These are phyloP conservation scores for Parascotia fuliginaria DNA, from an alignment of 2,888 invertebrate genomes.

Conservation along the genomic window DNA sequence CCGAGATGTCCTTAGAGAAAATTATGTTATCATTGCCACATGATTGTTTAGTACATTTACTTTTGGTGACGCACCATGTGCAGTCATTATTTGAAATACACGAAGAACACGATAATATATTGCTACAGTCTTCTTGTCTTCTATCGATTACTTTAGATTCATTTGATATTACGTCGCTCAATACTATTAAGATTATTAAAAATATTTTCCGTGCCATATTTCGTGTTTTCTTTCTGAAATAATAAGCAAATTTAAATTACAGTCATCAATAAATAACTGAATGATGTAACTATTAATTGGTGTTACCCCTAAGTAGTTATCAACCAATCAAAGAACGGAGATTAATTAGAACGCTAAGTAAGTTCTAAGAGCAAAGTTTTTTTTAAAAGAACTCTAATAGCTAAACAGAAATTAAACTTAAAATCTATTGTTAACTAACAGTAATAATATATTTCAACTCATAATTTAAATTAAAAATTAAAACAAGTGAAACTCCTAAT, in stretches of 20 bases:
- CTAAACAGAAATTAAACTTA: too few relatives aligned
- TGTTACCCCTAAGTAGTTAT: too few relatives aligned
- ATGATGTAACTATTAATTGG: too few relatives aligned
- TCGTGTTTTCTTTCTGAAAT: slow-evolving; percentile 18
- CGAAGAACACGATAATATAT: slow-evolving; percentile 57
- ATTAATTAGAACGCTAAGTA: too few relatives aligned
- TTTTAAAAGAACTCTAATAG: too few relatives aligned
- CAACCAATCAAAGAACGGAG: too few relatives aligned
- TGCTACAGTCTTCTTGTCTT: slow-evolving; percentile 44
- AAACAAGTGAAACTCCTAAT: too few relatives aligned
- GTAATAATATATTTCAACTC: too few relatives aligned
- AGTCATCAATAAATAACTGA: too few relatives aligned
- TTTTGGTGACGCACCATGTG: slow-evolving; percentile 74
- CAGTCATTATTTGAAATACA: slow-evolving; percentile 63
- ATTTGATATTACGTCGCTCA: slow-evolving; percentile 20
- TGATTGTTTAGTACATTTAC: slow-evolving; percentile 65
- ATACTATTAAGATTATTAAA: slow-evolving; percentile 28
- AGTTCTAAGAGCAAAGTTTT: too few relatives aligned
- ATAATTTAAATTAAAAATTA: too few relatives aligned
- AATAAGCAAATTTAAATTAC: background rate
- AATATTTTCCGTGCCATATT: slow-evolving; percentile 22
- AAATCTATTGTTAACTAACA: too few relatives aligned
- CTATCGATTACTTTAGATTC: slow-evolving; percentile 19
- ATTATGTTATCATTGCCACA: slow-evolving; percentile 75
- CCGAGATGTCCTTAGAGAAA: slow-evolving; percentile 57